These are phyloP conservation scores for Bos taurus DNA, from an alignment of 2,113 vertebrate species.

Conservation along the genomic window DNA sequence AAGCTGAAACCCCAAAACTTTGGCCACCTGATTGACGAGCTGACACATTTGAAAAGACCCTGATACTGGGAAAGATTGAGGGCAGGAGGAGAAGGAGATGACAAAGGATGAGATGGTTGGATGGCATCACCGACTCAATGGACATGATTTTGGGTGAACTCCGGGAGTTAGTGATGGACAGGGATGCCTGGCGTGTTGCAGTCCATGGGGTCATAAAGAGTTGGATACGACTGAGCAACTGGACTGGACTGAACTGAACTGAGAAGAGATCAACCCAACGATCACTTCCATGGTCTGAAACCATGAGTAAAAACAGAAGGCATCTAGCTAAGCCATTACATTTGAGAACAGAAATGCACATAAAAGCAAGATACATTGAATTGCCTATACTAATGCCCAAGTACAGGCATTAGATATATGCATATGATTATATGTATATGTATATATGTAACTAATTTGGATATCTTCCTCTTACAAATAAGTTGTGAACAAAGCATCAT, in stretches of 20 bases:
- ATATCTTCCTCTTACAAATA: background rate
- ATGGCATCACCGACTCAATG: background rate
- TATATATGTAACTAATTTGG: background rate
- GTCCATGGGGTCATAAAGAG: background rate
- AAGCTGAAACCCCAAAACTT: background rate
- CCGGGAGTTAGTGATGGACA: background rate
- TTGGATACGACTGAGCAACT: rapidly evolving
- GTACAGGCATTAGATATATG: background rate
- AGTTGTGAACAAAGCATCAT: background rate
- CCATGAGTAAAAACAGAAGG: constrained; percentile 38
- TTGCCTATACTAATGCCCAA: background rate
- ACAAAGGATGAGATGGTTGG: background rate
- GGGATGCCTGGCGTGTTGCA: background rate
- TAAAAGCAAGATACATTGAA: constrained; percentile 7
- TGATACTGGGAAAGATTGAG: background rate
- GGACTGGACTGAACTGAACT: background rate
- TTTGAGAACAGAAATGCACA: constrained; percentile 32
- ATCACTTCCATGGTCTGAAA: constrained; percentile 40
- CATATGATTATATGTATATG: background rate
- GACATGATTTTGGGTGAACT: background rate
- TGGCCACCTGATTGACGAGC: background rate
- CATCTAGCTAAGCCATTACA: background rate
- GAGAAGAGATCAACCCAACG: background rate
- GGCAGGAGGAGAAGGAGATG: background rate
- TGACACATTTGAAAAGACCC: background rate